Evolutionary conservation across 2,797 vertebrate species (phyloP).

Genomic region (Parauchenoglanis ngamensis): DNA sequence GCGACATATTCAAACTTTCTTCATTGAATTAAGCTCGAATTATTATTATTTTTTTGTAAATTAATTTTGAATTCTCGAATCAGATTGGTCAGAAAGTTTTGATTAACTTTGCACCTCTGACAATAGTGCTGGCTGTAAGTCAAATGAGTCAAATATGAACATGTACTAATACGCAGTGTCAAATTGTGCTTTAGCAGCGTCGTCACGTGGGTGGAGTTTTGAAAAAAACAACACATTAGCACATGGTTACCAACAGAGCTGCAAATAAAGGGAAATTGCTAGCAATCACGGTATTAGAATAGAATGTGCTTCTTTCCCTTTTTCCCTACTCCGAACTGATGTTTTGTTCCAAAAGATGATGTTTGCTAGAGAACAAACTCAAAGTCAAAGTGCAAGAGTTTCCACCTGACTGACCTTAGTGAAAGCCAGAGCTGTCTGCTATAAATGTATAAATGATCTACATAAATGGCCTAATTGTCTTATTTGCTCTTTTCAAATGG

Average conservation of each 20-base stretch:
- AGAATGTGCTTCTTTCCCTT: neutral
- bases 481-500: neutral
- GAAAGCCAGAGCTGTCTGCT: neutral
- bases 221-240: neutral
- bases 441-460: neutral
- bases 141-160: neutral
- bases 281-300: too few relatives aligned
- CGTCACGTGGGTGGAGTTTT: neutral
- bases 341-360: neutral
- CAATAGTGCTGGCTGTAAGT: neutral
- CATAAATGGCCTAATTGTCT: neutral
- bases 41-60: neutral
- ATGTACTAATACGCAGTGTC: too few relatives aligned
- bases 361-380: neutral
- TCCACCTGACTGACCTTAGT: neutral
- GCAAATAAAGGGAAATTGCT: neutral
- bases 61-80: neutral
- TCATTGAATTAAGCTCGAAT: neutral
- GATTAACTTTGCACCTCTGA: neutral
- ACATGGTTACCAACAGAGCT: neutral
- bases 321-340: neutral
- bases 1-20: neutral
- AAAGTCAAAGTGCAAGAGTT: neutral
- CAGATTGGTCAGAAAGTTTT: neutral
- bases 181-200: neutral